Percentiles rank a stretch among this genome's conserved stretches.
Evolutionary conservation across 2,113 vertebrate species (phyloP).

Genomic region (Leptobrachium ailaonicum): DNA sequence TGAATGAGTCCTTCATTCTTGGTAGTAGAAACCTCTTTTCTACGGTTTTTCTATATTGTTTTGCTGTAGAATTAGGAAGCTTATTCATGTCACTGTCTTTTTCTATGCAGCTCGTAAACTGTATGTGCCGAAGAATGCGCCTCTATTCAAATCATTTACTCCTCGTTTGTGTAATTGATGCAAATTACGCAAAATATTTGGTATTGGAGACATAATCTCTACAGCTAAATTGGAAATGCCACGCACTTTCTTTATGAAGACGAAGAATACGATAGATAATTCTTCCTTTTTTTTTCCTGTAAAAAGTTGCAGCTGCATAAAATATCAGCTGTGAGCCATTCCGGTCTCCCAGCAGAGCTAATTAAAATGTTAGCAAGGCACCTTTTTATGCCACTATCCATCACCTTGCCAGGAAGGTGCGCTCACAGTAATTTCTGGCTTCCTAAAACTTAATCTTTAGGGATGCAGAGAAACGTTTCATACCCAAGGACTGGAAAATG

Average conservation of each 20-base stretch:
- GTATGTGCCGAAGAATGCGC: background rate
- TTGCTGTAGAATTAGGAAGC: background rate
- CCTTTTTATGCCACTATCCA: slow-evolving; percentile 48
- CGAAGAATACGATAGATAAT: slow-evolving; percentile 32
- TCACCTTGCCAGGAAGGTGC: slow-evolving; percentile 43
- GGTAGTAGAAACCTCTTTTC: background rate
- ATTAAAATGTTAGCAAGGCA: slow-evolving; percentile 49
- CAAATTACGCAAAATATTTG: slow-evolving; percentile 35
- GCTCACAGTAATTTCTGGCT: slow-evolving; percentile 24
- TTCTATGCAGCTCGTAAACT: background rate
- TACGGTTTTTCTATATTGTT: background rate
- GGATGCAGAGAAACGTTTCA: slow-evolving; percentile 22
- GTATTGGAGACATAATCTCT: slow-evolving; percentile 27
- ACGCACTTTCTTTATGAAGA: slow-evolving; percentile 9
- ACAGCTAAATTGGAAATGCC: slow-evolving; percentile 34
- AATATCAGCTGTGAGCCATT: slow-evolving; percentile 37
- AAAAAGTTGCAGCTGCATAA: slow-evolving; percentile 46
- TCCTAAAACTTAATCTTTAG: slow-evolving; percentile 29
- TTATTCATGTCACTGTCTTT: background rate
- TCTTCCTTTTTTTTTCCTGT: slow-evolving; percentile 31
- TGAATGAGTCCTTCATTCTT: background rate
- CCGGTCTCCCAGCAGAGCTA: slow-evolving; percentile 47
- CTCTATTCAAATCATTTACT: background rate
- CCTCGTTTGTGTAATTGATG: slow-evolving; percentile 42
- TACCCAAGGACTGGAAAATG: slow-evolving; percentile 25